A percentile compares a stretch with the other conserved stretches of the same genome.
Conservation (phyloP, 2,797 vertebrate genomes). For the Ceryle rudis region DNA sequence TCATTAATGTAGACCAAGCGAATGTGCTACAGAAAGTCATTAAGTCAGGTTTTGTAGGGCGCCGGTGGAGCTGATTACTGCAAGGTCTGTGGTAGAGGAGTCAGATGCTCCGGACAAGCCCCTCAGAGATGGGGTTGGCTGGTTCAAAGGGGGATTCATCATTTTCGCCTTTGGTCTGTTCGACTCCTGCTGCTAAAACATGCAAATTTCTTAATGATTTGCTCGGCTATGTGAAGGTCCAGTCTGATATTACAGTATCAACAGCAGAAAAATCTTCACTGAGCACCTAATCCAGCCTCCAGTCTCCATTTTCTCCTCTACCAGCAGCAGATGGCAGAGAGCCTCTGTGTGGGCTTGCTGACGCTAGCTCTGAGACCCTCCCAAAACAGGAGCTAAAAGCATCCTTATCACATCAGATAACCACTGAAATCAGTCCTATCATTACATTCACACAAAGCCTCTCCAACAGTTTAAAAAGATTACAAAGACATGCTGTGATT, state of each 20-base stretch:
- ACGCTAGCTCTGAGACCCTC: not conserved
- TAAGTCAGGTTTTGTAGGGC: conserved; percentile 30
- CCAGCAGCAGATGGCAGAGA: conserved; percentile 54
- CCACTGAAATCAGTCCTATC: not conserved
- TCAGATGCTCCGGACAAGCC: not conserved
- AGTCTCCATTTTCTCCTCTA: not conserved
- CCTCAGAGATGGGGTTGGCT: not conserved
- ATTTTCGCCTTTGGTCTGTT: not conserved
- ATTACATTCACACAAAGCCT: not conserved
- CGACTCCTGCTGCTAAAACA: not conserved
- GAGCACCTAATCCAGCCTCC: not conserved
- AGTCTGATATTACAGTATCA: not conserved
- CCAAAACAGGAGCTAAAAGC: conserved; percentile 24
- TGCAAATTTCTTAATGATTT: not conserved
- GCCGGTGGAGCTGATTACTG: not conserved
- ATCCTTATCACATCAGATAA: not conserved
- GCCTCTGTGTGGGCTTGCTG: conserved; percentile 45
- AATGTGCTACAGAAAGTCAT: conserved; percentile 63
- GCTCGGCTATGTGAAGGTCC: not conserved
- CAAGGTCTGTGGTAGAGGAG: not conserved
- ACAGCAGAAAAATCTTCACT: not conserved
- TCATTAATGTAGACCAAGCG: conserved; percentile 75
- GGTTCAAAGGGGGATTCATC: not conserved
- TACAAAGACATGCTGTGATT: not conserved
- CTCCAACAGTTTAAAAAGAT: not conserved